Base-by-base conservation (phyloP, 1,140 invertebrate genomes). In the Branchinecta lynchi region DNA sequence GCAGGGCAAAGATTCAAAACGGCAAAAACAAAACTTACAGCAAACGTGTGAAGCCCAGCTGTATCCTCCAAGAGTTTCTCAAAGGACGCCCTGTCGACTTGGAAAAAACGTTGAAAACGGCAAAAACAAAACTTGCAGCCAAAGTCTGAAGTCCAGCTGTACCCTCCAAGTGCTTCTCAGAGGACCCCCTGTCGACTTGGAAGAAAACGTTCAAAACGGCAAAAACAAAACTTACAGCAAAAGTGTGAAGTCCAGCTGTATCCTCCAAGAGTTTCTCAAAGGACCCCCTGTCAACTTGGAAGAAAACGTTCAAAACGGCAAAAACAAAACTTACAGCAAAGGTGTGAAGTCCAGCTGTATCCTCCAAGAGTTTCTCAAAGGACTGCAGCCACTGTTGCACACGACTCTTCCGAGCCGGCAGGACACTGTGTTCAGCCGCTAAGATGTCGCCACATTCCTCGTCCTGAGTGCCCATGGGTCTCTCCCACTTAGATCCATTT, bases 181-280 rank as follows among this genome's bases (percentile, higher is more conserved):
- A 91, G 45, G 89, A 89, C n/a, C n/a, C n/a, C n/a, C n/a, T n/a
- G n/a, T n/a, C n/a, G n/a, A n/a, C n/a, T n/a, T n/a, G n/a, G n/a
- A n/a, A n/a, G n/a, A 12, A 43, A 43, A 17, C 17, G 8, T 67
- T 67, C 46, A 51, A 9, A 9, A 66, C 12, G 65, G 32, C 9
- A 46, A 12, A 44, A 51, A 51, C 70, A 70, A 67, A 72, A 82
- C 84, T 86, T 81, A 93, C 90, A 43, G 90, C 89, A 80, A 98
- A 96, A 32, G 90, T 89, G 74, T 90, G 86, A 15, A 93, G 81
- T 43, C 93, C 94, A 44, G 85, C 84, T 2, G 86, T 84, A 82
- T 96, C 93, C 65, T 87, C 86, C 65, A 98, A 80, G 71, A 98
- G 83, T 75, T 91, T 90, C 76, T 96, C 92, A 78, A 98, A 91